Conservation (phyloP, 2,113 vertebrate genomes). For the Gadus macrocephalus region DNA sequence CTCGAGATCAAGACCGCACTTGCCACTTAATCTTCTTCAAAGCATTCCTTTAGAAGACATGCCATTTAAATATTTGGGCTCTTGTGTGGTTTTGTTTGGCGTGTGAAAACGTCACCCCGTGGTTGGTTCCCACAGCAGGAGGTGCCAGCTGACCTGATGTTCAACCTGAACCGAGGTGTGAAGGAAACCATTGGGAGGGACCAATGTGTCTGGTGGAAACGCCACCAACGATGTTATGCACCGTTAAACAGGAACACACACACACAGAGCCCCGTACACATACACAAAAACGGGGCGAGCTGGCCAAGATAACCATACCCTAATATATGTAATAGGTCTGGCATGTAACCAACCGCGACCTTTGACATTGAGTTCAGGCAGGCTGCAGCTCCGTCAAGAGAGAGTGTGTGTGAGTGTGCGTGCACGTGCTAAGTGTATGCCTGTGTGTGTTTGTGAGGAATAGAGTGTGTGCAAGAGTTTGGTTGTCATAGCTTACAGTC, state of each 20-base stretch:
- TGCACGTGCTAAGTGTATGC: conserved; percentile 7
- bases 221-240: too few relatives aligned
- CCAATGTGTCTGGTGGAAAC: neutral
- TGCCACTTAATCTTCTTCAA: too few relatives aligned
- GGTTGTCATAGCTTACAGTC: neutral
- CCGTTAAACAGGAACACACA: neutral
- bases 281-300: conserved; percentile 36
- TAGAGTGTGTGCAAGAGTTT: neutral
- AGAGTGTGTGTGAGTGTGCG: conserved; percentile 19
- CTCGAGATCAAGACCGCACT: too few relatives aligned
- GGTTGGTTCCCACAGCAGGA: neutral
- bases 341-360: conserved; percentile 55
- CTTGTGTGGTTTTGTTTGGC: too few relatives aligned
- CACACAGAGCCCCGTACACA: neutral
- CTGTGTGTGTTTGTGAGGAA: neutral
- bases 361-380: conserved; percentile 28
- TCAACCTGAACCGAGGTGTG: neutral
- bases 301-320: conserved; percentile 51
- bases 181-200: neutral
- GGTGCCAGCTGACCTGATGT: neutral
- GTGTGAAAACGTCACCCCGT: neutral
- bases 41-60: too few relatives aligned
- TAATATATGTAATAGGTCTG: conserved; percentile 57
- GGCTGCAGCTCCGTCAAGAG: conserved; percentile 46
- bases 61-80: too few relatives aligned